These are phyloP conservation scores for Laspeyria flexula DNA, from an alignment of 2,888 invertebrate genomes.

Conservation along the genomic window DNA sequence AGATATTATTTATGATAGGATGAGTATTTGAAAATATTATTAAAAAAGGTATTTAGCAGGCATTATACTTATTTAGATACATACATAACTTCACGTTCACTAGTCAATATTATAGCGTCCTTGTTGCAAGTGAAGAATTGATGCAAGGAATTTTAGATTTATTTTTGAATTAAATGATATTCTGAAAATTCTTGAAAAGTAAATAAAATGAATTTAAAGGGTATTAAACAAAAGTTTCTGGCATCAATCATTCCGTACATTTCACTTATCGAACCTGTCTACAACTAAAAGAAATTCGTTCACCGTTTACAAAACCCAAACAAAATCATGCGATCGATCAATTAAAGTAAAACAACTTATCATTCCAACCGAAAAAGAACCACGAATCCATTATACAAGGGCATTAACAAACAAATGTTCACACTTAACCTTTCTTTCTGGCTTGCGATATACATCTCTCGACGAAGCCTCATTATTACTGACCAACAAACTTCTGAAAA, in stretches of 20 bases:
- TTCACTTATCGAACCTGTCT: constrained; percentile 41
- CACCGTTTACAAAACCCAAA: constrained; percentile 46
- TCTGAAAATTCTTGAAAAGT: no score
- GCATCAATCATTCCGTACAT: constrained; percentile 38
- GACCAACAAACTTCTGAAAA: constrained; percentile 42
- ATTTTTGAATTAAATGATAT: no score
- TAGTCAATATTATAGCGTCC: no score
- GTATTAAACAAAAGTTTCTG: no score
- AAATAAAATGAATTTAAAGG: no score
- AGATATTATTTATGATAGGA: no score
- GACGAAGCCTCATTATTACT: constrained; percentile 79
- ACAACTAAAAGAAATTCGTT: constrained; percentile 42
- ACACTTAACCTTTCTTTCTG: constrained; percentile 84
- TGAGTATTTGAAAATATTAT: no score
- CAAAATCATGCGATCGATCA: constrained; percentile 64
- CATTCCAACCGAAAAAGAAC: constrained; percentile 69
- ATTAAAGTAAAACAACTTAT: constrained; percentile 75
- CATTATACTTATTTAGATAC: no score
- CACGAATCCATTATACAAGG: constrained; percentile 80
- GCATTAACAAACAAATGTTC: constrained; percentile 85
- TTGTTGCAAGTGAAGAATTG: no score
- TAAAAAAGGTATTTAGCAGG: no score
- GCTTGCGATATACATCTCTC: constrained; percentile 78
- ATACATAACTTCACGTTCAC: no score
- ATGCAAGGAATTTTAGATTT: no score